Base-by-base conservation (phyloP, 2,113 vertebrate species). In the Glaucidium brasilianum region DNA sequence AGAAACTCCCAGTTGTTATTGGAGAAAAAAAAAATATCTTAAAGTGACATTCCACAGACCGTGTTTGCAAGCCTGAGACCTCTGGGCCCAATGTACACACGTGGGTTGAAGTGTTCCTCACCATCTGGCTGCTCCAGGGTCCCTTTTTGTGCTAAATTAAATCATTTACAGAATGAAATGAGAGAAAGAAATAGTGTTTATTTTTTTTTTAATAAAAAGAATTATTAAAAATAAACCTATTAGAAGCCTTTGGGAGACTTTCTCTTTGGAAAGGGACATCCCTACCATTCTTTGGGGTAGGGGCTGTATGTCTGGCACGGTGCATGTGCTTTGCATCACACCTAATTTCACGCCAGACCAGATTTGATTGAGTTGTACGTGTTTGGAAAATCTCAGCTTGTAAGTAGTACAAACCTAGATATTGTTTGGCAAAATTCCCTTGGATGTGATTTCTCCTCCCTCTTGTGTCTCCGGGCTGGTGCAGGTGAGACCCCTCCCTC, bases 241-340 rank as follows among this genome's bases (percentile, higher is more conserved):
- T 1, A 55, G 30, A 59, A 91, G n/a, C 20, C 27, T 79, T 60
- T 10, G 11, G 43, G n/a, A 64, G 22, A 32, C 22, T 55, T 91
- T 29, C 2, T 55, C 10, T 59, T 79, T 39, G 52, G 15, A 60
- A 56, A 77, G 55, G 7, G 23, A 37, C 3, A 1, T 60, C 25
- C 30, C 18, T 30, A 2, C 39, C 11, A 1, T 83, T 39, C 69
- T 17, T 41, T 73, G 49, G 26, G 45, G 49, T 26, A 37, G 60
- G 30, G 10, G 16, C 49, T 77, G 37, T 10, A n/a, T 1, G 0
- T 8, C 1, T 1, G 47, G 23, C 43, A 34, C 0, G 0, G 30
- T 34, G 34, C 3, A 0, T 67, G 53, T 12, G 9, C 22, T 58
- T 79, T 64, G 30, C 12, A 9, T 63, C 5, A 0, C 39, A 13